These are phyloP conservation scores for Acomys russatus DNA, from an alignment of 2,797 vertebrate species.

Conservation along the genomic window DNA sequence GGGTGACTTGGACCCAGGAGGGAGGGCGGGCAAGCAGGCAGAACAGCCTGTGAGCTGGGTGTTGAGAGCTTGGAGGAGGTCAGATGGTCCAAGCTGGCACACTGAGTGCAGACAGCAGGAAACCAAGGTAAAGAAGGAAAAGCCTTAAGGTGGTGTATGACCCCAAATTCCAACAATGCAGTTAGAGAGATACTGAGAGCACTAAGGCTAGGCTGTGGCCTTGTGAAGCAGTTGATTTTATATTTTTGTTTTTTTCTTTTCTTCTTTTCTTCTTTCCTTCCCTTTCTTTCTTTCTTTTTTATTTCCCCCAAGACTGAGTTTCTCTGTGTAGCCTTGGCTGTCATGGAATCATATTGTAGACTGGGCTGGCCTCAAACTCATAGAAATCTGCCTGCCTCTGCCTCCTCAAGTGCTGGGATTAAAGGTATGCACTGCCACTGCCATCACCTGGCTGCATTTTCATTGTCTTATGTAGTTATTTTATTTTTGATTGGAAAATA, in stretches of 20 bases:
- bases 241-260: background rate
- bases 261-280: no score
- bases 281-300: no score
- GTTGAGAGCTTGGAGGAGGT: background rate
- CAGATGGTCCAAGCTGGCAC: background rate
- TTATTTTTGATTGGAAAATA: slow-evolving; percentile 44
- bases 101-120: background rate
- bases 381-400: no score
- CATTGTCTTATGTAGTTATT: background rate
- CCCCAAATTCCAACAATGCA: background rate
- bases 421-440: no score
- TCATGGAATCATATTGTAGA: no score
- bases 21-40: background rate
- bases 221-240: background rate
- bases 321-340: no score
- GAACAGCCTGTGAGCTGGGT: background rate
- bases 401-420: no score
- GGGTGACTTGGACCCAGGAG: background rate
- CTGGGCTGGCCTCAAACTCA: no score
- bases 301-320: no score
- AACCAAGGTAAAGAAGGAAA: background rate
- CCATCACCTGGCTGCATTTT: no score
- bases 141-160: background rate
- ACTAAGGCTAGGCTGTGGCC: background rate
- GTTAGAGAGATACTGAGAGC: background rate